Evolutionary conservation across 30 jellyfish, hydroid and myxozoan genomes (phyloP), one percentile per base, ranked within the genome.

Genomic region (Hydractinia symbiolongicarpus): DNA sequence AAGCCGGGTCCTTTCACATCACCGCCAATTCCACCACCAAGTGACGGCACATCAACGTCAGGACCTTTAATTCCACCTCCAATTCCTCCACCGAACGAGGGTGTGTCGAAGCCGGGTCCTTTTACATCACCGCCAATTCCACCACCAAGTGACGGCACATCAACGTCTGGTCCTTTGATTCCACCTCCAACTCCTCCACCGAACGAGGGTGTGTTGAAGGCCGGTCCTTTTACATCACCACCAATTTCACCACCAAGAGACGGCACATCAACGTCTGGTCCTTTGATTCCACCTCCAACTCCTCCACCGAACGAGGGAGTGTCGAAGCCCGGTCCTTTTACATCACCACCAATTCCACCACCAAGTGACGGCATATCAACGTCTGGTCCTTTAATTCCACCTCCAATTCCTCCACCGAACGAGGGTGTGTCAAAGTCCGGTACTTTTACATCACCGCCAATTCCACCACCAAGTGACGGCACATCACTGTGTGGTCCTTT

Each of bases 111-210:
- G 44, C 44, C 44, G 1, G 44, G 44, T 30, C 44, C 44, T 30
- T 30, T 30, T 30, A 30, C 44, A 30, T 30, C 44, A 30, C 74
- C 74, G 17, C 74, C 74, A 64, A 7, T 8, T 6, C 9, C 9
- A 6, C 74, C 74, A 13, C 74, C 74, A 6, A 30, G 44, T 30
- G 44, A 30, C 44, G 2, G 44, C 44, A 30, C 16, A 51, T 64
- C 74, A n/a, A 64, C 17, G 19, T 64, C 17, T 6, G 74, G 74
- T 7, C 74, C 74, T 64, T 64, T 64, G 19, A 64, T 13, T 7
- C 17, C 74, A 6, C 74, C 74, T 7, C 74, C 74, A 6, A 64
- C 5, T 7, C 74, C 17, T 64, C 74, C 74, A 64, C 17, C 74
- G 17, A 64, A 64, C 7, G 44, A 30, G 44, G 44, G 44, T 30